Conservation (phyloP, 2,888 invertebrate species). For the Prosopocoilus inquinatus region DNA sequence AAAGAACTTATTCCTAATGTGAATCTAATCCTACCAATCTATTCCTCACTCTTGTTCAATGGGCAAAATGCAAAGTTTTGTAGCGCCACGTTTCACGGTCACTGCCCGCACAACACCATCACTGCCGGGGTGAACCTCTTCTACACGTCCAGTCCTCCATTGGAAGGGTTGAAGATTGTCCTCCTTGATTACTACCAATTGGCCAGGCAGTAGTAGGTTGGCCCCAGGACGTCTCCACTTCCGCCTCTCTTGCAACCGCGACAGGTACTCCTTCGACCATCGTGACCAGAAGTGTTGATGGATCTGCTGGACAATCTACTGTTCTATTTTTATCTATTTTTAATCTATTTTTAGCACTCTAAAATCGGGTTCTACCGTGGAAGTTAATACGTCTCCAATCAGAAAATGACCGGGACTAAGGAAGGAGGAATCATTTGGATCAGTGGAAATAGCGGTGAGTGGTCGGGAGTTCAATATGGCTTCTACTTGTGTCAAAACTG, state of each 20-base stretch:
- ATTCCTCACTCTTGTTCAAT: no score
- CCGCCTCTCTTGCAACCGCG: conserved; percentile 21
- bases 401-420: conserved; percentile 36
- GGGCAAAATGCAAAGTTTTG: no score
- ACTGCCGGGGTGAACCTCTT: background rate
- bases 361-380: conserved; percentile 10
- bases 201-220: background rate
- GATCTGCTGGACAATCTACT: conserved; percentile 22
- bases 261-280: conserved; percentile 29
- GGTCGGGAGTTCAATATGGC: conserved; percentile 32
- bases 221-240: conserved; percentile 21
- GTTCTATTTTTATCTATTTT: conserved; percentile 28
- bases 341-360: no score
- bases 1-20: no score
- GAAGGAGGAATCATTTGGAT: conserved; percentile 23
- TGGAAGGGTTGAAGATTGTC: conserved; percentile 19
- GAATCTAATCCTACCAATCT: no score
- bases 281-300: conserved; percentile 26
- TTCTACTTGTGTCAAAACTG: conserved; percentile 27
- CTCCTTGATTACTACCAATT: conserved; percentile 17
- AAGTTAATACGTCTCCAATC: conserved; percentile 17
- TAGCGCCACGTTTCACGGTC: background rate
- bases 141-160: conserved; percentile 15
- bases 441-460: conserved; percentile 24
- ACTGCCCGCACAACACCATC: conserved; percentile 2